These are phyloP conservation scores for Cheilosia pagana DNA, from an alignment of 2,888 invertebrate genomes.

Conservation along the genomic window DNA sequence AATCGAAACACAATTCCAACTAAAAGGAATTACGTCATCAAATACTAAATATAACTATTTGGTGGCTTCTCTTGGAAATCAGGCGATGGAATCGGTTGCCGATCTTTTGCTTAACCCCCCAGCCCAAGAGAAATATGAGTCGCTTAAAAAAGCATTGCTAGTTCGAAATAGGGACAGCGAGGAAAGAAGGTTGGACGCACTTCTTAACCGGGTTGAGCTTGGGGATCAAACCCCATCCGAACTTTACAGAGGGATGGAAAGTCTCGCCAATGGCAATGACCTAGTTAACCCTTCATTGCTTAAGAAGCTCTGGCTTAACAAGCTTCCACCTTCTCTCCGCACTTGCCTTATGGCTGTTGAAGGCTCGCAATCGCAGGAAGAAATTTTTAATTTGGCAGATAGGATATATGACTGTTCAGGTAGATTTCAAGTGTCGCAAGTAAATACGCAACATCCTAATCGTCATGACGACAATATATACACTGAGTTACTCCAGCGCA, in stretches of 20 bases:
- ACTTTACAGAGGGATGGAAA: constrained; percentile 20
- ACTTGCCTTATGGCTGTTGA: no score
- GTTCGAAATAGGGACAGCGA: constrained; percentile 32
- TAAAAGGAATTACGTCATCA: constrained; percentile 32
- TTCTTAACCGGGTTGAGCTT: constrained; percentile 6
- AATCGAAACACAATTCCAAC: constrained; percentile 29
- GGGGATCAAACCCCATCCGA: constrained; percentile 20
- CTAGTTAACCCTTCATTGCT: constrained; percentile 5
- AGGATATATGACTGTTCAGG: no score
- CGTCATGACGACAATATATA: constrained; percentile 15
- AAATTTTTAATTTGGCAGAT: no score
- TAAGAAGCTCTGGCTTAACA: constrained; percentile 21
- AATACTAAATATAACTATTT: constrained; percentile 44
- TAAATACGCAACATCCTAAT: no score
- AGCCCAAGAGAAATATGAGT: constrained; percentile 18
- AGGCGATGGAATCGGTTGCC: constrained; percentile 39
- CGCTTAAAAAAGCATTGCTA: constrained; percentile 25
- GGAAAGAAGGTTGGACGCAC: constrained; percentile 20
- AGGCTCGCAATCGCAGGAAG: no score
- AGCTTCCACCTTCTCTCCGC: background rate
- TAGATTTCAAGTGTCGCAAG: no score
- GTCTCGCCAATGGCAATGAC: constrained; percentile 19
- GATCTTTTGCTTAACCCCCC: constrained; percentile 25
- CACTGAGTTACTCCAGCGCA: background rate
- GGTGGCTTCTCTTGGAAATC: constrained; percentile 15